phyloP scores from a whole-genome alignment of 2,113 vertebrate species.

The Elephas maximus region DNA sequence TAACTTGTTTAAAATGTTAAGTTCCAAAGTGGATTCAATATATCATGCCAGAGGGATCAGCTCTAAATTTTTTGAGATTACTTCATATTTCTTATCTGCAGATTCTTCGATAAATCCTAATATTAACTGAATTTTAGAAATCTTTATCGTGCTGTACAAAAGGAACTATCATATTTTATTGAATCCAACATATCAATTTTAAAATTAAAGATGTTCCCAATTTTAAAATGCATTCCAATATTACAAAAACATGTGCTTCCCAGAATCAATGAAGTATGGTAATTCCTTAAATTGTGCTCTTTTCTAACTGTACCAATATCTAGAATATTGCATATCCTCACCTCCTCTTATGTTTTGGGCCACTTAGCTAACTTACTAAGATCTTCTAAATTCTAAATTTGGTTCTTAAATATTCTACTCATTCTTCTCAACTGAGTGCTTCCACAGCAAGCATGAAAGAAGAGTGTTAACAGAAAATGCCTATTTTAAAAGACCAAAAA shows the following conservation, averaged over 20 bases:
- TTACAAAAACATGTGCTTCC: conserved; percentile 9
- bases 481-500: background rate
- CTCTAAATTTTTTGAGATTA: conserved; percentile 14
- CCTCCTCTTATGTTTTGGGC: background rate
- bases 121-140: conserved; percentile 3
- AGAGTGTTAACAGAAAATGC: background rate
- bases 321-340: background rate
- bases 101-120: background rate
- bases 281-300: background rate
- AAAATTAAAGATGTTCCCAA: conserved; percentile 36
- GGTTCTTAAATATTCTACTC: conserved; percentile 32
- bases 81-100: background rate
- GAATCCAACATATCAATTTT: background rate
- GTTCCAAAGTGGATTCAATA: background rate
- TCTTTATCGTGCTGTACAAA: background rate
- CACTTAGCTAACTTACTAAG: background rate
- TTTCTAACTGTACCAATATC: background rate
- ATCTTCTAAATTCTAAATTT: conserved; percentile 36
- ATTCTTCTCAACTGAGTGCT: background rate
- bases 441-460: background rate
- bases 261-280: background rate
- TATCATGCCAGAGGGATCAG: background rate
- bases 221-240: background rate
- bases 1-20: conserved; percentile 33
- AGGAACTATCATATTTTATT: conserved; percentile 44